Percentiles rank a stretch among this genome's conserved stretches.
Conservation (phyloP, 2,113 vertebrate genomes). For the Prochilodus magdalenae region DNA sequence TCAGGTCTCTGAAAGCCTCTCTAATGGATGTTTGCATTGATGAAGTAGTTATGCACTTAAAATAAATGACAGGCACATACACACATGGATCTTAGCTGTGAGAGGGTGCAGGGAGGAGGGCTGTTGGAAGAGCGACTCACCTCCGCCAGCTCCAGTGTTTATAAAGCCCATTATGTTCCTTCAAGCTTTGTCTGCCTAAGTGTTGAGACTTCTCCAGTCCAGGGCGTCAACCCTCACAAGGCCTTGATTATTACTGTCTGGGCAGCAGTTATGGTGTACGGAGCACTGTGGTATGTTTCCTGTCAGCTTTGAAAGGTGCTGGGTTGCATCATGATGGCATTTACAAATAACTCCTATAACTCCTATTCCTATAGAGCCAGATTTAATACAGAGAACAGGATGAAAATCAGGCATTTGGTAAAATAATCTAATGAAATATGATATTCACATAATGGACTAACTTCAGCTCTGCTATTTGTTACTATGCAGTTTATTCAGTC, state of each 20-base stretch:
- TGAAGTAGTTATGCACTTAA: conserved; percentile 63
- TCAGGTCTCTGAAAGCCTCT: conserved; percentile 23
- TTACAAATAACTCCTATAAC: conserved; percentile 33
- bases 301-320: conserved; percentile 31
- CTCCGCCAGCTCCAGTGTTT: conserved; percentile 33
- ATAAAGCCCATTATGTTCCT: conserved; percentile 43
- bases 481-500: not conserved
- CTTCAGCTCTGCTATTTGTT: not conserved
- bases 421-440: not conserved
- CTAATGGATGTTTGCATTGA: conserved; percentile 61
- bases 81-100: conserved; percentile 10
- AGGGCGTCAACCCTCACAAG: conserved; percentile 8
- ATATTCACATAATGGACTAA: not conserved
- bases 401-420: too few relatives aligned
- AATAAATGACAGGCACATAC: conserved; percentile 54
- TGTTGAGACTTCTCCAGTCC: conserved; percentile 37
- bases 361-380: not conserved
- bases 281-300: conserved; percentile 36
- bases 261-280: conserved; percentile 33
- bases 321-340: conserved; percentile 44
- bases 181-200: not conserved
- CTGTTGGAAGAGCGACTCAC: conserved; percentile 3
- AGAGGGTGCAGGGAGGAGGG: not conserved
- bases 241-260: conserved; percentile 46
- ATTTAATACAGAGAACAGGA: too few relatives aligned